Percentiles rank a stretch among this genome's conserved stretches.
Evolutionary conservation across 2,797 vertebrate species (phyloP).

Genomic region (Enteromius afrohamiltoni): DNA sequence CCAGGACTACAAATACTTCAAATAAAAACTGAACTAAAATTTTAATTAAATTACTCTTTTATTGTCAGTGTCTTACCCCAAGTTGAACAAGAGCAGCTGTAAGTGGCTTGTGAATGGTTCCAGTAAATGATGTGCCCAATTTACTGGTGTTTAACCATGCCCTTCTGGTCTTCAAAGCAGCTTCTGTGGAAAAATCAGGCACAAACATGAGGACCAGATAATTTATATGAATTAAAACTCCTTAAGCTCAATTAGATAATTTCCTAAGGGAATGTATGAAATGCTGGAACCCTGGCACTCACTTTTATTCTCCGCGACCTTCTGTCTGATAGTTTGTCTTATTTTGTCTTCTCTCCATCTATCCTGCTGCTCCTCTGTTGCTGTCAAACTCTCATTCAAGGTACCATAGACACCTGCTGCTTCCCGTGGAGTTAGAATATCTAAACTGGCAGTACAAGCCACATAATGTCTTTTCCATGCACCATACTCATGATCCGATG

Average conservation of each 20-base stretch:
- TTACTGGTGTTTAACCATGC: conserved; percentile 74
- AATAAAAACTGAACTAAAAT: not conserved
- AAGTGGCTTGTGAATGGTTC: conserved; percentile 46
- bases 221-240: not conserved
- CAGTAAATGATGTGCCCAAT: conserved; percentile 47
- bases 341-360: conserved; percentile 73
- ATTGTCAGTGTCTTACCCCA: conserved; percentile 49
- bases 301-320: conserved; percentile 77
- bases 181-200: conserved; percentile 67
- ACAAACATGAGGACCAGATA: not conserved
- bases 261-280: not conserved
- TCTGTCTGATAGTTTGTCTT: conserved; percentile 75
- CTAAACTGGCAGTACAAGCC: conserved; percentile 74
- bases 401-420: conserved; percentile 73
- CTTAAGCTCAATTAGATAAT: not conserved
- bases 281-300: conserved; percentile 58
- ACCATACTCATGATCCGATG: conserved; percentile 74
- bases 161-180: conserved; percentile 72
- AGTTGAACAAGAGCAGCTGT: conserved; percentile 49
- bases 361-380: conserved; percentile 75
- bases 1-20: not conserved
- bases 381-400: conserved; percentile 67
- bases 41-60: not conserved
- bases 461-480: conserved; percentile 83
- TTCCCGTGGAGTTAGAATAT: conserved; percentile 76